Conservation (phyloP, 1,140 invertebrate genomes). For the Orussus abietinus region DNA sequence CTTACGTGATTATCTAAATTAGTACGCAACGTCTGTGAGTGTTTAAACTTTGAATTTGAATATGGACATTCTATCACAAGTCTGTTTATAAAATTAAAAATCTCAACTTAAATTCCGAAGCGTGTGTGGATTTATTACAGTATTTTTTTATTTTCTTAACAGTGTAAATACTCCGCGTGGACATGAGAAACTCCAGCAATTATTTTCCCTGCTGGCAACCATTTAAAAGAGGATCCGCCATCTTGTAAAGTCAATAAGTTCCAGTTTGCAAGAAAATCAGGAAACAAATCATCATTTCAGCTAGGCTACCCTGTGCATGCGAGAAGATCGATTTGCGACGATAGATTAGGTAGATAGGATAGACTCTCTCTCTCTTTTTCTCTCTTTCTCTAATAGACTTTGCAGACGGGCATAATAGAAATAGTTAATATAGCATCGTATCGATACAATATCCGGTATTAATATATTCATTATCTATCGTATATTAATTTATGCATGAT, state of each 20-base stretch:
- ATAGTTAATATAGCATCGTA: conserved; percentile 48
- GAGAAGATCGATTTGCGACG: not conserved
- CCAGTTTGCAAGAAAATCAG: not conserved
- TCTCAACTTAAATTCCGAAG: too few species aligned
- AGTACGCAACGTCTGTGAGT: too few species aligned
- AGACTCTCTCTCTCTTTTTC: too few species aligned
- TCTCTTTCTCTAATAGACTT: conserved; percentile 54
- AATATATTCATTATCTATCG: conserved; percentile 39
- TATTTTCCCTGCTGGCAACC: conserved; percentile 4
- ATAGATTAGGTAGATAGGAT: conserved; percentile 30
- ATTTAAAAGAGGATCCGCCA: conserved; percentile 1
- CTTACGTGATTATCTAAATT: too few species aligned
- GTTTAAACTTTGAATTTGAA: too few species aligned
- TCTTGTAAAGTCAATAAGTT: not conserved
- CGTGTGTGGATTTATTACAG: too few species aligned
- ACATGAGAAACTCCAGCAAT: conserved; percentile 31
- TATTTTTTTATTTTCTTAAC: too few species aligned
- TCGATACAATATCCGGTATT: conserved; percentile 32
- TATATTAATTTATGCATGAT: conserved; percentile 34
- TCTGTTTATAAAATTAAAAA: too few species aligned
- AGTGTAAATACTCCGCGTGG: too few species aligned
- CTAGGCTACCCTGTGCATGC: not conserved
- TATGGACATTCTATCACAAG: too few species aligned
- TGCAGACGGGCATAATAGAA: conserved; percentile 53
- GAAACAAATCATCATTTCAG: not conserved